phyloP scores from a whole-genome alignment of 2,113 vertebrate genomes.

The Chascanopsetta lugubris region DNA sequence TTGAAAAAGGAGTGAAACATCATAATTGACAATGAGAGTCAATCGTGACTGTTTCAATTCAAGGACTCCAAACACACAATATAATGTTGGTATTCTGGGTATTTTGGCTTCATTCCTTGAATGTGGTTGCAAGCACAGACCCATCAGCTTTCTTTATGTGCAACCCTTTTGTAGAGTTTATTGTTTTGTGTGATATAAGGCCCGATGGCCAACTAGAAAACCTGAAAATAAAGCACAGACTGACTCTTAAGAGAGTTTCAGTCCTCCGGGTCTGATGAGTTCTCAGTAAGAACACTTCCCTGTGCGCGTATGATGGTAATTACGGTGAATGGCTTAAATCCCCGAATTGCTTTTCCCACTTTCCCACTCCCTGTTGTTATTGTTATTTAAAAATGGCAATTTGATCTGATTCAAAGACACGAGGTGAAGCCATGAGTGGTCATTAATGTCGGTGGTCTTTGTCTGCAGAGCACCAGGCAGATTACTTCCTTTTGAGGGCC shows the following conservation, averaged over 20 bases:
- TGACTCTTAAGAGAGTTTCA: neutral
- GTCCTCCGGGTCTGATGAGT: constrained; percentile 14
- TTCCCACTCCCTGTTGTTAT: constrained; percentile 31
- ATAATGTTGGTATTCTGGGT: too few species aligned
- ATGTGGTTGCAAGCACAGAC: neutral
- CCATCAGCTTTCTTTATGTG: neutral
- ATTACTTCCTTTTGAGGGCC: too few species aligned
- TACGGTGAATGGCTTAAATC: constrained; percentile 13
- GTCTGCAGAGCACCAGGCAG: neutral
- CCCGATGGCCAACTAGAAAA: neutral
- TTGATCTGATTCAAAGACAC: constrained; percentile 27
- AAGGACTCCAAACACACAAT: too few species aligned
- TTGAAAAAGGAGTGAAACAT: neutral
- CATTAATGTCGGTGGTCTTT: constrained; percentile 34
- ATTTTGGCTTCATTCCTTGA: too few species aligned
- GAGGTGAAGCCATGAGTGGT: constrained; percentile 30
- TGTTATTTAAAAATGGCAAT: constrained; percentile 55
- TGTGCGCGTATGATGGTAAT: constrained; percentile 37
- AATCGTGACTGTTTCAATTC: too few species aligned
- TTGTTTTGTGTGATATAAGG: neutral
- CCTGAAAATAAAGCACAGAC: neutral
- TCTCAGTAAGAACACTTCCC: constrained; percentile 23
- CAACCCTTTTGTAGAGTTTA: neutral
- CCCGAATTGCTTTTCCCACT: constrained; percentile 24
- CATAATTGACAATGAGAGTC: too few species aligned